These are phyloP conservation scores for Eulemur rubriventer DNA, from an alignment of 2,797 vertebrate genomes.

Conservation along the genomic window DNA sequence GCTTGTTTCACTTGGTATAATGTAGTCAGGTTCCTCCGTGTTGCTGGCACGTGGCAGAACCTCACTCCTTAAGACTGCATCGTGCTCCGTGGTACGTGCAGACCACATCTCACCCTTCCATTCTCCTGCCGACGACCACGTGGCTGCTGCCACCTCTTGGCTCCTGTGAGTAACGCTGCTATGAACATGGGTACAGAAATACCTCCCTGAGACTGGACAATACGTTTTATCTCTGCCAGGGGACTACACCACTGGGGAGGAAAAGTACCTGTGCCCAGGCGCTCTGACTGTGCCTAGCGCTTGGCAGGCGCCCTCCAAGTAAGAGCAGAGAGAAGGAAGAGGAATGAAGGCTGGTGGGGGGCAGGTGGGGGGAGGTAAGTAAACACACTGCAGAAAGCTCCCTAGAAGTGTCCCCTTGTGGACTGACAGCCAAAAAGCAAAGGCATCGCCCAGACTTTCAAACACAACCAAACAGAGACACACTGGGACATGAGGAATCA, in stretches of 20 bases:
- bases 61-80: neutral
- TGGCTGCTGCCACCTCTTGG: neutral
- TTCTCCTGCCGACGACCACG: neutral
- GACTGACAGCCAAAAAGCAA: neutral
- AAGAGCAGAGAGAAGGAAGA: neutral
- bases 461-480: neutral
- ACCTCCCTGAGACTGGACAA: neutral
- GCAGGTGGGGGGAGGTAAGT: neutral
- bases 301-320: neutral
- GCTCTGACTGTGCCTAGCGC: no score
- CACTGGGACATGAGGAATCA: neutral
- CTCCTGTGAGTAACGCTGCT: neutral
- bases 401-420: neutral
- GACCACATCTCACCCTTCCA: neutral
- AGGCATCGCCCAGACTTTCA: neutral
- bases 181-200: neutral
- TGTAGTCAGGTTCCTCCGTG: neutral
- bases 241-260: neutral
- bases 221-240: neutral
- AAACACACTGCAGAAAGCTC: neutral
- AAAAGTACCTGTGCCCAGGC: neutral
- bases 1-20: neutral
- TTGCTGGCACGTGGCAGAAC: no score
- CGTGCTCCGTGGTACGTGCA: neutral
- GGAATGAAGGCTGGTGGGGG: no score